Evolutionary conservation across 1,140 invertebrate genomes (phyloP).

Genomic region (Nasonia giraulti): DNA sequence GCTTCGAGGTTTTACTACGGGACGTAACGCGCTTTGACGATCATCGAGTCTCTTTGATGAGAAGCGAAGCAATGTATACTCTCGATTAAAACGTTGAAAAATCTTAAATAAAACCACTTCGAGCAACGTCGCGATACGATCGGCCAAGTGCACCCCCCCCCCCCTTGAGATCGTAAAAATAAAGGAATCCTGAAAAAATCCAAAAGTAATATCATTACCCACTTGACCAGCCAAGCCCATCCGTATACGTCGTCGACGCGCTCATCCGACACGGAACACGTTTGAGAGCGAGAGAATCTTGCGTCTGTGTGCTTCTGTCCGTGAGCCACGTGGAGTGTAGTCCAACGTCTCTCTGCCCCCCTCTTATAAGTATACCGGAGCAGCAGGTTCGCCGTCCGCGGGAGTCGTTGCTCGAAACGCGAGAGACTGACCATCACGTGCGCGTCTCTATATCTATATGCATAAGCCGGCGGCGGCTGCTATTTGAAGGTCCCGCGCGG

Average conservation of each 20-base stretch:
- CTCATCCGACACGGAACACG: constrained; percentile 5
- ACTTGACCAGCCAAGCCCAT: background rate
- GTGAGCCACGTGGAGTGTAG: background rate
- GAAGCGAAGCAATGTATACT: too few relatives aligned
- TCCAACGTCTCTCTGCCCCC: background rate
- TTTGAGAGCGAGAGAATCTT: background rate
- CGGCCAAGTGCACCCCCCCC: background rate
- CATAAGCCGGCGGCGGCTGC: background rate
- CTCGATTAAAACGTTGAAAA: too few relatives aligned
- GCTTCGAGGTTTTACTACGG: background rate
- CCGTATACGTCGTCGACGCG: background rate
- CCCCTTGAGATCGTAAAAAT: background rate
- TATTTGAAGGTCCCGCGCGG: constrained; percentile 27
- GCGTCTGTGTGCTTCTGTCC: background rate
- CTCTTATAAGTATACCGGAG: background rate
- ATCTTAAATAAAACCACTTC: too few relatives aligned
- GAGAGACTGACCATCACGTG: constrained; percentile 1
- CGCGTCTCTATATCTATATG: background rate
- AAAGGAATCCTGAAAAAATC: too few relatives aligned
- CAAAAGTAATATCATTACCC: background rate
- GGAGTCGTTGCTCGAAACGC: background rate
- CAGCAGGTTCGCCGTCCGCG: background rate
- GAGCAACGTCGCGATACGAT: background rate
- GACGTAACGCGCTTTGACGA: background rate
- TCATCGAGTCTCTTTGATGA: too few relatives aligned